Evolutionary conservation across 2,113 vertebrate genomes (phyloP), one percentile per base, ranked within the genome.

Genomic region (Pithys albifrons): DNA sequence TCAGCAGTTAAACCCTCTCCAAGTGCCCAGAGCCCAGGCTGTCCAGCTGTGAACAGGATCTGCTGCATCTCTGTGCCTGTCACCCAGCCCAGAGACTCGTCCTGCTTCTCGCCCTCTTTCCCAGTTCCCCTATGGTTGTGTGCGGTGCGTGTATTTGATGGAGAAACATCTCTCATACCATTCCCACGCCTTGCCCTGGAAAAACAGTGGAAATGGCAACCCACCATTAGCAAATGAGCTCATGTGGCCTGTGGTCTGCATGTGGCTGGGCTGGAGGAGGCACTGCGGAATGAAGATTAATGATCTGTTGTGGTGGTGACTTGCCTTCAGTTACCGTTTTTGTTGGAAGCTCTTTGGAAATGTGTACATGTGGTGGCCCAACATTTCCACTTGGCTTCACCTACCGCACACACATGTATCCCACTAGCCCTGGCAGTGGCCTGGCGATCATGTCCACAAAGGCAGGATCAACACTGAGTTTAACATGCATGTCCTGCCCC

Each of bases 51-150:
- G 43, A 18, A 2, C 0, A 0, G 5, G n/a, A 48, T 3, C n/a
- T 10, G 49, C 73, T 24, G 46, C 55, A 1, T n/a, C 11, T 29
- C 70, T 3, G 1, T 19, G 25, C 28, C 49, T 9, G 1, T 6
- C 49, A 9, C 12, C 39, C 45, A 6, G 19, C 46, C 12, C 11
- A 0, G 0, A 0, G 12, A 45, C 43, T 27, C 0, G 0, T 46
- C 25, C 51, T 27, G 19, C 64, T 43, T 29, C 10, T 51, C 16
- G 0, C 16, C 3, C 0, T 12, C 27, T 18, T 35, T 18, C 12
- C 19, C 5, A 0, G 3, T 10, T 49, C 46, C 43, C 37, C 39
- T 9, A 0, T 1, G 3, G 2, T 1, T 8, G 28, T 5, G 43
- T 19, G 59, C 2, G 2, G 19, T 6, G 14, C 9, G 4, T 31